Percentiles rank a stretch among this genome's conserved stretches.
Conservation (phyloP, 2,888 invertebrate genomes). For the Drosophila mettleri region DNA sequence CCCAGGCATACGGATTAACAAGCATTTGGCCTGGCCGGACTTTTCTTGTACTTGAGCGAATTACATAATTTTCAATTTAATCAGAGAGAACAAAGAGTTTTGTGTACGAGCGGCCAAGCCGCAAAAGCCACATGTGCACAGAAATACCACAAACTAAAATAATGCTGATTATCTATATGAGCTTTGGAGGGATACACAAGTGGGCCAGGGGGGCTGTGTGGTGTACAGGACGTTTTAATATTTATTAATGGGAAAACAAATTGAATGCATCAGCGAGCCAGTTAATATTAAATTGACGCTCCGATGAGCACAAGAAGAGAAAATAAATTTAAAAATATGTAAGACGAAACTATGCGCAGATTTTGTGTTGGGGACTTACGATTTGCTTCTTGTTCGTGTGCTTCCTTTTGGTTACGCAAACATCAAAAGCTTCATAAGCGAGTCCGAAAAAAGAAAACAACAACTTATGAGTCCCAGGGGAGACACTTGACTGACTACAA, state of each 20-base stretch:
- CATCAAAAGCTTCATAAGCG: conserved; percentile 80
- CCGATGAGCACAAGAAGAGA: conserved; percentile 51
- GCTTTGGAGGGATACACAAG: conserved; percentile 13
- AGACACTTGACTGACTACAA: conserved; percentile 78
- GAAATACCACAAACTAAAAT: conserved; percentile 44
- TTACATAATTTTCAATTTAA: conserved; percentile 23
- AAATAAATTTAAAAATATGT: conserved; percentile 26
- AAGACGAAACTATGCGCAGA: conserved; percentile 60
- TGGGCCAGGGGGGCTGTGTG: background rate
- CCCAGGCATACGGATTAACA: conserved; percentile 1
- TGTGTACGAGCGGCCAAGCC: conserved; percentile 6
- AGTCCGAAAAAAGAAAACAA: conserved; percentile 50
- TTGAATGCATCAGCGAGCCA: conserved; percentile 77
- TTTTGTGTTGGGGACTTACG: conserved; percentile 50
- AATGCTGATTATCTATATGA: conserved; percentile 45
- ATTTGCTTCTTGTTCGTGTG: conserved; percentile 7
- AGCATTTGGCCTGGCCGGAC: background rate
- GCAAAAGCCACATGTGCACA: conserved; percentile 40
- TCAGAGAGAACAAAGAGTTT: conserved; percentile 18
- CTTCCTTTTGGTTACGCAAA: conserved; percentile 42
- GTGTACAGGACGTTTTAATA: conserved; percentile 50
- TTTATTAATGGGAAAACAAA: conserved; percentile 72
- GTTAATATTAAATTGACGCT: conserved; percentile 79
- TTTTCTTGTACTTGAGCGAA: background rate
- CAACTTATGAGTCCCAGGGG: conserved; percentile 71